Evolutionary conservation across 1,140 invertebrate species (phyloP).

Genomic region (Melanaphis sacchari): DNA sequence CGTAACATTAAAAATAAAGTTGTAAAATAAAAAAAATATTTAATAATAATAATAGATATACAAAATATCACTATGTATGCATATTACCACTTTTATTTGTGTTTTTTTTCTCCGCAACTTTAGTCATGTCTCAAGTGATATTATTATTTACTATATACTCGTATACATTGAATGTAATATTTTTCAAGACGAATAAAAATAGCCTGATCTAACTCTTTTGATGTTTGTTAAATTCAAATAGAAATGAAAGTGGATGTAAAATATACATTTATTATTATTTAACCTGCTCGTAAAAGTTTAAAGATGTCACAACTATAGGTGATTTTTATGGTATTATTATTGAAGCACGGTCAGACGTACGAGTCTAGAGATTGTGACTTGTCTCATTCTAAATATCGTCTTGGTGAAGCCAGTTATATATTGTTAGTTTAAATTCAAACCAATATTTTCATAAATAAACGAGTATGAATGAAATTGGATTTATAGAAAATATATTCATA

Average conservation of each 20-base stretch:
- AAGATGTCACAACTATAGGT: background rate
- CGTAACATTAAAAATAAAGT: background rate
- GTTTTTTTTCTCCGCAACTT: background rate
- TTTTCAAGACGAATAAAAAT: background rate
- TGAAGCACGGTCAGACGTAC: background rate
- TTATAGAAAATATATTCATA: background rate
- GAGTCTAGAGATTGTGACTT: background rate
- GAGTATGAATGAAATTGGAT: background rate
- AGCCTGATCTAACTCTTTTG: background rate
- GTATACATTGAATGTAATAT: background rate
- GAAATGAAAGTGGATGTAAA: slow-evolving; percentile 1
- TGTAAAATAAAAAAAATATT: background rate
- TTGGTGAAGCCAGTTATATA: background rate
- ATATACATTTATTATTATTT: background rate
- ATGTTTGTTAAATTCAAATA: slow-evolving; percentile 10
- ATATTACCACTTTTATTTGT: slow-evolving; percentile 16
- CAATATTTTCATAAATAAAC: background rate
- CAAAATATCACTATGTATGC: background rate
- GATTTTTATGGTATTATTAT: background rate
- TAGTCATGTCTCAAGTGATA: slow-evolving; percentile 13
- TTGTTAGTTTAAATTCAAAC: slow-evolving; percentile 5
- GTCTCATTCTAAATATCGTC: background rate
- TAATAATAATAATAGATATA: background rate
- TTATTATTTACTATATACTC: background rate
- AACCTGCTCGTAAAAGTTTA: background rate